These are phyloP conservation scores for Papilio demoleus DNA, from an alignment of 2,888 invertebrate species.

Conservation along the genomic window DNA sequence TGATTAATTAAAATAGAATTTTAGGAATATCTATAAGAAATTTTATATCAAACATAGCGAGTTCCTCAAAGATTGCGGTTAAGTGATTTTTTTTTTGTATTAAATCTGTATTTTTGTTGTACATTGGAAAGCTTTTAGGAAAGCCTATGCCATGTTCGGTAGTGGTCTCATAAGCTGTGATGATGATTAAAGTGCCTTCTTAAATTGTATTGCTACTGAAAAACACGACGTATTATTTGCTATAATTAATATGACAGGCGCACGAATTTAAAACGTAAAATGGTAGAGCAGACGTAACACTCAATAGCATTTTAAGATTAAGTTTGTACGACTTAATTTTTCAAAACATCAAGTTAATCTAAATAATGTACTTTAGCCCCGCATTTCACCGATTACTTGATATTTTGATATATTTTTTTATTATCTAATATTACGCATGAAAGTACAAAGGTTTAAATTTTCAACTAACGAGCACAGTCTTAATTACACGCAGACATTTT, in stretches of 20 bases:
- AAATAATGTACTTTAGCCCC: neutral
- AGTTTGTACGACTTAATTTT: neutral
- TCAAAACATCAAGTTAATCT: neutral
- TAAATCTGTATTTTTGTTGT: no score
- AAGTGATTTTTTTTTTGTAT: no score
- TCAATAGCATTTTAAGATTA: neutral
- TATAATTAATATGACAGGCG: neutral
- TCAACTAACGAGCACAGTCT: neutral
- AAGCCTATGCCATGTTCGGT: no score
- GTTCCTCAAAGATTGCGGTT: no score
- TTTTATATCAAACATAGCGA: no score
- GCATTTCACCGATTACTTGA: neutral
- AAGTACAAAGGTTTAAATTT: neutral
- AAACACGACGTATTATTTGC: neutral
- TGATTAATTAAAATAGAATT: no score
- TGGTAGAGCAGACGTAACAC: neutral
- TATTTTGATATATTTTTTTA: neutral
- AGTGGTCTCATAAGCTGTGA: neutral
- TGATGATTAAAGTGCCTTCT: neutral
- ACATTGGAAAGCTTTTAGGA: neutral
- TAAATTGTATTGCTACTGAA: neutral
- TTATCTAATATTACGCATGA: neutral
- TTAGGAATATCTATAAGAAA: no score
- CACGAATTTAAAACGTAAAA: neutral
- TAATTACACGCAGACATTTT: neutral